phyloP scores from a whole-genome alignment of 2,797 vertebrate genomes.

The Morus bassanus region DNA sequence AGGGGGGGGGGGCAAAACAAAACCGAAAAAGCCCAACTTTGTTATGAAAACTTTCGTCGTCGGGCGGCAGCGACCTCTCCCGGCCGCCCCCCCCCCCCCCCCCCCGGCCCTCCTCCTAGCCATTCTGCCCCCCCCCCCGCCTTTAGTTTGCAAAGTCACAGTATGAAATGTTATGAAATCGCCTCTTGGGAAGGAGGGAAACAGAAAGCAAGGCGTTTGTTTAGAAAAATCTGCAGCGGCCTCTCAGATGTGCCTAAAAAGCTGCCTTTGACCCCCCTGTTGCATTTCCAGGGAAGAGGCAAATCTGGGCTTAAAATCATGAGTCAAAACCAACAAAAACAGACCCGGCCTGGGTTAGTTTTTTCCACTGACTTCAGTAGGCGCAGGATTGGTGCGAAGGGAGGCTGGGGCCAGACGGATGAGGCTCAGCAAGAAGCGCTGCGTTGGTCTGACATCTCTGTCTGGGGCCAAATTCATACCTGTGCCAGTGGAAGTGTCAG shows the following conservation, averaged over 20 bases:
- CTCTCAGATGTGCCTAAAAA: conserved; percentile 60
- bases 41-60: conserved; percentile 59
- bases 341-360: not conserved
- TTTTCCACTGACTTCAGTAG: conserved; percentile 32
- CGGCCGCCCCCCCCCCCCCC: not conserved
- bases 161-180: conserved; percentile 72
- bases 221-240: conserved; percentile 25
- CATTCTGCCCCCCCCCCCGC: not conserved
- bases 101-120: too few relatives aligned
- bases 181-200: conserved; percentile 51
- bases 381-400: not conserved
- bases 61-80: conserved; percentile 64
- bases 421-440: not conserved
- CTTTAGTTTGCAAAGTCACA: conserved; percentile 60
- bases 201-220: conserved; percentile 47
- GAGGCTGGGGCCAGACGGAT: not conserved
- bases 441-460: not conserved
- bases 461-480: not conserved
- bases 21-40: conserved; percentile 45
- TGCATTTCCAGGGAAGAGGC: conserved; percentile 62
- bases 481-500: not conserved
- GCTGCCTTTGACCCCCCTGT: conserved; percentile 51
- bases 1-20: conserved; percentile 21
- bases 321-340: conserved; percentile 21
- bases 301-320: conserved; percentile 20